phyloP scores from a whole-genome alignment of 2,888 invertebrate species.

The Erebia aethiops region DNA sequence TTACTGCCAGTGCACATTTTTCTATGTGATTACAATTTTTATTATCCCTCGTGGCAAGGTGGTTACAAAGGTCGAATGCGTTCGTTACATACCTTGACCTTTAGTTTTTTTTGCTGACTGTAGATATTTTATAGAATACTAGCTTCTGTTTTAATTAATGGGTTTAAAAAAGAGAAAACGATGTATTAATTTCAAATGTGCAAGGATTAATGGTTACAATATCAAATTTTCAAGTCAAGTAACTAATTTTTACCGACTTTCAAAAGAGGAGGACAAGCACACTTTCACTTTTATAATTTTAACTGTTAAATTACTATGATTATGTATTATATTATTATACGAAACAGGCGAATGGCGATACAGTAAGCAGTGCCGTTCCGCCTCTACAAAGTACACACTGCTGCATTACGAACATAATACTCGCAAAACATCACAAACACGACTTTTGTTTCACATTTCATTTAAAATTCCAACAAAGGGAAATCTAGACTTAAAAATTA shows the following conservation, averaged over 20 bases:
- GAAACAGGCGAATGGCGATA: too few relatives aligned
- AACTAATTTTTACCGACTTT: too few relatives aligned
- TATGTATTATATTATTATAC: too few relatives aligned
- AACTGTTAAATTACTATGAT: too few relatives aligned
- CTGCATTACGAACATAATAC: background rate
- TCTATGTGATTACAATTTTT: constrained; percentile 18
- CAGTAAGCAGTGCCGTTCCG: background rate
- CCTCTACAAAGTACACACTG: background rate
- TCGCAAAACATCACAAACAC: constrained; percentile 10
- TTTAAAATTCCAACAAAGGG: constrained; percentile 25
- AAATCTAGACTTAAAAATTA: constrained; percentile 25
- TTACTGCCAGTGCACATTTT: background rate
- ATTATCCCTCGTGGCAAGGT: constrained; percentile 39
- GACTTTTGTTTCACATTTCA: constrained; percentile 24
- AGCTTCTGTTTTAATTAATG: constrained; percentile 23
- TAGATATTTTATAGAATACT: constrained; percentile 20
- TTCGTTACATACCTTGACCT: constrained; percentile 62
- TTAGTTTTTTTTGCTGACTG: constrained; percentile 31
- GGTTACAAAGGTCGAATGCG: constrained; percentile 53
- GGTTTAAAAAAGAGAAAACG: background rate
- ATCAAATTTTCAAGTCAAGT: background rate
- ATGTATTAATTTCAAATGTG: background rate
- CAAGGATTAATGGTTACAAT: background rate
- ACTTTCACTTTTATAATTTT: too few relatives aligned
- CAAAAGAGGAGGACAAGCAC: too few relatives aligned